phyloP scores from a whole-genome alignment of 2,888 invertebrate species.

The Myathropa florea region DNA sequence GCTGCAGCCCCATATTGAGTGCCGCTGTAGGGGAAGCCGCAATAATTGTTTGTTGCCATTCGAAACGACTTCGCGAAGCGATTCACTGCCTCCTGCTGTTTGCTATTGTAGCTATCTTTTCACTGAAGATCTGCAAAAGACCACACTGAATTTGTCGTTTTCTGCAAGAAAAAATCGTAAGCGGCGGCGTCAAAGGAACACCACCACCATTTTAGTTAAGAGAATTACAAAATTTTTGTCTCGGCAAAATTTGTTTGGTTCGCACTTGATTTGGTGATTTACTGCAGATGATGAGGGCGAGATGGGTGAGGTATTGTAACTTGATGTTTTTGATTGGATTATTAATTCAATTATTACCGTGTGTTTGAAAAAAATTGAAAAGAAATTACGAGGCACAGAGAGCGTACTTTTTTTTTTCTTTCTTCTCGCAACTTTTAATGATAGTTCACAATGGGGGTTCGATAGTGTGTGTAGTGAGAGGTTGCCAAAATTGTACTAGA shows the following conservation, averaged over 20 bases:
- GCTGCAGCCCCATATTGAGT: constrained; percentile 94
- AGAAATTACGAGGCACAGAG: constrained; percentile 50
- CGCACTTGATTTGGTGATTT: neutral
- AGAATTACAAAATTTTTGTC: constrained; percentile 59
- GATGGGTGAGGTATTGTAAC: neutral
- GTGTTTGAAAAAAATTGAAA: constrained; percentile 35
- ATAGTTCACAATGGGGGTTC: constrained; percentile 49
- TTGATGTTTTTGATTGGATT: neutral
- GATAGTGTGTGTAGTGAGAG: constrained; percentile 17
- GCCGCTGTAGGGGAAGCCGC: constrained; percentile 96
- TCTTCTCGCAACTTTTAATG: constrained; percentile 42
- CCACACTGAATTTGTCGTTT: constrained; percentile 42
- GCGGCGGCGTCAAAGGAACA: constrained; percentile 75
- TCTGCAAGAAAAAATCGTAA: constrained; percentile 74
- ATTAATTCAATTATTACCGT: constrained; percentile 47
- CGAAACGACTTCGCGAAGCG: neutral
- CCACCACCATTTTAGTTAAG: constrained; percentile 65
- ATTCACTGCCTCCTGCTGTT: neutral
- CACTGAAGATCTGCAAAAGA: constrained; percentile 41
- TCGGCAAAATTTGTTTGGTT: constrained; percentile 9
- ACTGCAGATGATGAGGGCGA: neutral
- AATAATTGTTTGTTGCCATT: constrained; percentile 91
- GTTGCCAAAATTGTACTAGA: constrained; percentile 32
- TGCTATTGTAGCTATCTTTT: neutral
- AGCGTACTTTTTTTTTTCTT: constrained; percentile 40